These are phyloP conservation scores for Volucella inanis DNA, from an alignment of 2,888 invertebrate genomes.

Conservation along the genomic window DNA sequence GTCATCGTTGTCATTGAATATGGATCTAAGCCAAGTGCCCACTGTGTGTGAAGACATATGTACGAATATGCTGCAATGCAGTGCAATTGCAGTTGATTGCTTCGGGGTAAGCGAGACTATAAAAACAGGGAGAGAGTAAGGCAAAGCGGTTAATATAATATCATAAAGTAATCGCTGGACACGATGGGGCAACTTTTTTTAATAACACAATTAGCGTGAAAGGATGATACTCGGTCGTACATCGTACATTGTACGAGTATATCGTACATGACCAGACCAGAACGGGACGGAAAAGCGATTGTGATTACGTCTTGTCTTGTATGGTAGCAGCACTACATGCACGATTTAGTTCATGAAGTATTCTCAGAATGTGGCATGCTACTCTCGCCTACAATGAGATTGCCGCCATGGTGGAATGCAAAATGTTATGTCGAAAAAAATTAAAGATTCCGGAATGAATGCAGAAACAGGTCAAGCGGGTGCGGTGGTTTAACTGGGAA, in stretches of 20 bases:
- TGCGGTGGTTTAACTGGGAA: slow-evolving; percentile 20
- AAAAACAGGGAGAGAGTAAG: slow-evolving; percentile 11
- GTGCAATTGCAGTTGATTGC: slow-evolving; percentile 58
- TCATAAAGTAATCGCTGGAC: slow-evolving; percentile 56
- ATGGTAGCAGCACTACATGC: slow-evolving; percentile 1
- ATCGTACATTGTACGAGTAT: too few species aligned
- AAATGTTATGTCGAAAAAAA: slow-evolving; percentile 37
- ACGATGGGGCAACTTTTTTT: slow-evolving; percentile 54
- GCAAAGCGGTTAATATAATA: slow-evolving; percentile 33
- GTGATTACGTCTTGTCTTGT: slow-evolving; percentile 17
- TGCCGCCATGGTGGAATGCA: slow-evolving; percentile 26
- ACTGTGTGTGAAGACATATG: slow-evolving; percentile 35
- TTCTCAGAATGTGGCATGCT: slow-evolving; percentile 21
- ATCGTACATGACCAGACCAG: slow-evolving; percentile 17
- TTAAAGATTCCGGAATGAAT: slow-evolving; percentile 32
- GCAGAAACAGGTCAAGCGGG: slow-evolving; percentile 50
- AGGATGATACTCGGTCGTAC: slow-evolving; percentile 35
- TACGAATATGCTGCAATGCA: slow-evolving; percentile 23
- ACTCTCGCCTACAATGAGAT: not conserved
- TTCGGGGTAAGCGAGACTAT: slow-evolving; percentile 47
- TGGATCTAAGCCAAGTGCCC: slow-evolving; percentile 60
- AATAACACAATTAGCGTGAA: slow-evolving; percentile 60
- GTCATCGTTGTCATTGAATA: slow-evolving; percentile 52
- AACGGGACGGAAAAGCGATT: slow-evolving; percentile 52
- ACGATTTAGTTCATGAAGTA: slow-evolving; percentile 11